Percentiles rank a stretch among this genome's conserved stretches.
Conservation (phyloP, 64 coral and sea anemone genomes). For the Stichodactyla mertensii region DNA sequence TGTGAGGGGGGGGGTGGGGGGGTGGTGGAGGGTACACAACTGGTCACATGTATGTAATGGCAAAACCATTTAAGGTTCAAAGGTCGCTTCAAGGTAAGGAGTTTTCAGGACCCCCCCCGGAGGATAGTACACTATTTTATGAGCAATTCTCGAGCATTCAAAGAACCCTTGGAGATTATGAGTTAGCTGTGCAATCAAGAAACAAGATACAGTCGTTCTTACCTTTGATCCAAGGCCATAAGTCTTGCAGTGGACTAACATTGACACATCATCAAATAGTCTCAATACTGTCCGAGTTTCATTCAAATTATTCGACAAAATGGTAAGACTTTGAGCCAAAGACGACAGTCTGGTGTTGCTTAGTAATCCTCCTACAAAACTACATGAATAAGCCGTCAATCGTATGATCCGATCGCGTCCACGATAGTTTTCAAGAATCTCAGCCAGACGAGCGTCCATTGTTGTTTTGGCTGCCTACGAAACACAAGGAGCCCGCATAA, state of each 20-base stretch:
- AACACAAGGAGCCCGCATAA: not conserved
- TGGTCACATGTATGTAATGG: too few species aligned
- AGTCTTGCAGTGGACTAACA: conserved; percentile 33
- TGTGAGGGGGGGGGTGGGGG: too few species aligned
- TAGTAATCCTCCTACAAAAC: conserved; percentile 50
- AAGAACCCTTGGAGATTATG: not conserved
- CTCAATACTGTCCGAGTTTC: conserved; percentile 62
- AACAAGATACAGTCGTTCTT: not conserved
- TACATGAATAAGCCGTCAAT: conserved; percentile 45
- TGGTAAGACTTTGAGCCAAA: conserved; percentile 34
- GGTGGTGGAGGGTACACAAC: too few species aligned
- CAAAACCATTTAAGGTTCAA: too few species aligned
- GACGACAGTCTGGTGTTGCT: not conserved
- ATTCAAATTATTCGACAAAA: conserved; percentile 41
- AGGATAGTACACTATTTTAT: not conserved
- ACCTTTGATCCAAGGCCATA: conserved; percentile 83
- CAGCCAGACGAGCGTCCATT: conserved; percentile 42
- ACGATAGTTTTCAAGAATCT: conserved; percentile 70
- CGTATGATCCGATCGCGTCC: conserved; percentile 81
- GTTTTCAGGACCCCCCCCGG: too few species aligned
- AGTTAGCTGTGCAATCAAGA: not conserved
- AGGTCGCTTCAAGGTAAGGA: too few species aligned
- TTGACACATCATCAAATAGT: conserved; percentile 81
- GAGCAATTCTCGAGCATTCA: not conserved
- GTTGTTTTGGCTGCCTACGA: not conserved